Base-by-base conservation (phyloP, 2,113 vertebrate species). In the Rhadina sibilatrix region DNA sequence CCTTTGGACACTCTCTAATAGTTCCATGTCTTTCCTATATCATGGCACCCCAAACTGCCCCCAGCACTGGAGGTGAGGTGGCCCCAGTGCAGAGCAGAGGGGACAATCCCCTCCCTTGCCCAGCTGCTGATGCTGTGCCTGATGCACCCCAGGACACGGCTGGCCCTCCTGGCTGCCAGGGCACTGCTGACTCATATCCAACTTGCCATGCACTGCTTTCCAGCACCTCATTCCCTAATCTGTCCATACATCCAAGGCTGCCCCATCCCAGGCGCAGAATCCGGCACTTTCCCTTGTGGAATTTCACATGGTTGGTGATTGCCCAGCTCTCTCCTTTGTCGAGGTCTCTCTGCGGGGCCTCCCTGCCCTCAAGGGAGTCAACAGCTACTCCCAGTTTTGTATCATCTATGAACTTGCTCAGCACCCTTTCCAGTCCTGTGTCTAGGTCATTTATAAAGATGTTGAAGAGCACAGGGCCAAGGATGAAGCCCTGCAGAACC, bases 101-200 rank as follows among this genome's bases (percentile, higher is more conserved):
- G 42, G 21, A 66, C 42, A 76, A 35, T 57, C 25, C 42, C 24
- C 44, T 66, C 31, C 25, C 30, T n/a, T n/a, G 30, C 50, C 24
- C 0, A 0, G 42, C 42, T 76, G 83, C 30, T 0, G 1, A 30
- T 65, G 60, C 70, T 57, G 42, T 4, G 30, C 14, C 52, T 50
- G 44, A 66, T 59, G 14, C 6, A 5, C 30, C 30, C 1, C 33
- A 76, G 52, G 35, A 57, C 8, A 59, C 0, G 0, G 4, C 0
- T 11, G 52, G 3, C 60, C 25, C 31, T 85, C 30, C 37, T 31
- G 52, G 31, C 52, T 66, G 31, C 49, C 31, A 50, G 6, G 70
- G 31, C 71, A 37, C 44, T 76, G 71, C 53, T 63, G 47, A 9
- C 27, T 86, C 31, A 50, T 14, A 5, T 31, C 8, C 31, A 50